Conservation (phyloP, 2,888 invertebrate species). For the Elysia crispata region DNA sequence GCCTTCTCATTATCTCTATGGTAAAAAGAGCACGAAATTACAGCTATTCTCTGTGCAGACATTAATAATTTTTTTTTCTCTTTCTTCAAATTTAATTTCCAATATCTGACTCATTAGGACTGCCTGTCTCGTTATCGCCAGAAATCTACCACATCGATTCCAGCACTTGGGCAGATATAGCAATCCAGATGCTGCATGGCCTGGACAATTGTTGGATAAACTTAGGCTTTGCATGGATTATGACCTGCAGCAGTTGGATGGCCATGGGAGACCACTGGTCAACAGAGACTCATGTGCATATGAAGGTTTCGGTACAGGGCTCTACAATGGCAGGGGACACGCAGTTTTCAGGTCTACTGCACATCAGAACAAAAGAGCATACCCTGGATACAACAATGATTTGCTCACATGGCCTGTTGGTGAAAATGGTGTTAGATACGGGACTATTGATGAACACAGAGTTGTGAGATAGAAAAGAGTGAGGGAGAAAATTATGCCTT, state of each 20-base stretch:
- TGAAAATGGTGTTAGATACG: slow-evolving; percentile 40
- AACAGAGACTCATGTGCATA: slow-evolving; percentile 31
- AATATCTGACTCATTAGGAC: not conserved
- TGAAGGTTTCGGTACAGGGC: slow-evolving; percentile 22
- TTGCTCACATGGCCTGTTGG: slow-evolving; percentile 46
- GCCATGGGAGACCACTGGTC: slow-evolving; percentile 43
- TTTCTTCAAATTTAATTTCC: too few relatives aligned
- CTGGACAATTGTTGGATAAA: slow-evolving; percentile 73
- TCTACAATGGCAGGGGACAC: slow-evolving; percentile 43
- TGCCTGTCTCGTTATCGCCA: slow-evolving; percentile 14
- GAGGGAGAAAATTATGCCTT: too few relatives aligned
- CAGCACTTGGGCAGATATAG: slow-evolving; percentile 25
- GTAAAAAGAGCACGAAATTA: too few relatives aligned
- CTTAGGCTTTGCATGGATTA: slow-evolving; percentile 70
- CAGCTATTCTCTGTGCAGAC: too few relatives aligned
- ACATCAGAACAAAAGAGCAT: slow-evolving; percentile 49
- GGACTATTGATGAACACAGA: slow-evolving; percentile 47
- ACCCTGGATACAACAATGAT: slow-evolving; percentile 62
- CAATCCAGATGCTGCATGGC: slow-evolving; percentile 64
- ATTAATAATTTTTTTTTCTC: too few relatives aligned
- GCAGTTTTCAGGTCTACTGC: slow-evolving; percentile 61
- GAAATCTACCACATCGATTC: slow-evolving; percentile 43
- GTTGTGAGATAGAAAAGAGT: slow-evolving; percentile 12
- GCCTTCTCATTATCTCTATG: too few relatives aligned
- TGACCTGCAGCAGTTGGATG: slow-evolving; percentile 52